Evolutionary conservation across 2,888 invertebrate genomes (phyloP), one percentile per base, ranked within the genome.

Genomic region (Mystacides longicornis): DNA sequence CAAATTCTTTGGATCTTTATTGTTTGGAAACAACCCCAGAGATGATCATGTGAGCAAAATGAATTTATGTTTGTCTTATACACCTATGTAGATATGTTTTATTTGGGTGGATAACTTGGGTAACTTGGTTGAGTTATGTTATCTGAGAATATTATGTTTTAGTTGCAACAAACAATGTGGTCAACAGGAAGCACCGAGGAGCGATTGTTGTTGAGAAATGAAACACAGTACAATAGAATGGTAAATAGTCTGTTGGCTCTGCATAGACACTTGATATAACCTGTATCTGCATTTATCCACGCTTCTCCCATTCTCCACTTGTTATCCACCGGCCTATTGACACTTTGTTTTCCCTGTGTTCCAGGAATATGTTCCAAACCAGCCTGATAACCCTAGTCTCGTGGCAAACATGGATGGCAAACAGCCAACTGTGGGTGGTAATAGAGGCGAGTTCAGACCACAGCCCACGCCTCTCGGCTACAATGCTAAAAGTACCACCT

Each of bases 1-100:
- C 0, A 73, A 73, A 52, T 70, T 74, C 0, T 77, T 77, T 60
- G 62, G 75, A 1, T 71, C 69, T 37, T 73, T 76, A 0, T 56
- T 77, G 37, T 75, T 76, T 55, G 71, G 66, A 45, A 64, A 62
- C 52, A 18, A 47, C 7, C 23, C 57, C 21, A 57, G 59, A 21
- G 70, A 55, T 3, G 55, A 70, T 0, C 66, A 71, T 55, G 62
- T 66, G 1, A 73, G 73, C 19, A 47, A n/a, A n/a, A n/a, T n/a
- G n/a, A n/a, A n/a, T n/a, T n/a, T n/a, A n/a, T n/a, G n/a, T n/a
- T n/a, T n/a, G n/a, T n/a, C n/a, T n/a, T n/a, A n/a, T n/a, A n/a
- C n/a, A n/a, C n/a, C n/a, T n/a, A n/a, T n/a, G n/a, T n/a, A n/a
- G n/a, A n/a, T n/a, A 7, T 27, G 27, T 11, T 27, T 27, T 27